Conservation (phyloP, 2,888 invertebrate genomes). For the Lymantria monacha region DNA sequence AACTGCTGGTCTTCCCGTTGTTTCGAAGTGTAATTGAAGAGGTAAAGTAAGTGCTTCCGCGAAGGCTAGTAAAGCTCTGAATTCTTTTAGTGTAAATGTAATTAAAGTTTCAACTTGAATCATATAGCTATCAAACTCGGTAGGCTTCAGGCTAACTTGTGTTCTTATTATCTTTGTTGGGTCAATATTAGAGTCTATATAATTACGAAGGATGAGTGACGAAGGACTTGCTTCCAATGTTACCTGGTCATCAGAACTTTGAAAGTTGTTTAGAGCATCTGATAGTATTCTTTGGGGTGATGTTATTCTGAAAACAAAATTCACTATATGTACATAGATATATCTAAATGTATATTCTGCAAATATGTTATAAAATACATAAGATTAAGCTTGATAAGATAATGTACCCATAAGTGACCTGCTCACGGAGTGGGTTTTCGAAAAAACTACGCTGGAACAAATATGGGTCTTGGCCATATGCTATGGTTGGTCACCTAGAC, state of each 20-base stretch:
- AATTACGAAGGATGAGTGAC: slow-evolving; percentile 88
- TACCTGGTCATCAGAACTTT: slow-evolving; percentile 90
- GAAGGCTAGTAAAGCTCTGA: slow-evolving; percentile 89
- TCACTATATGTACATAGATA: background rate
- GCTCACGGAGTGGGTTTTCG: too few species aligned
- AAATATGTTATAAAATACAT: background rate
- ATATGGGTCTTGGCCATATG: too few species aligned
- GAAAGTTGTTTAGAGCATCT: slow-evolving; percentile 91
- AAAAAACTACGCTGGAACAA: too few species aligned
- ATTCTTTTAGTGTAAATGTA: slow-evolving; percentile 93
- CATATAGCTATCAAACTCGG: slow-evolving; percentile 87
- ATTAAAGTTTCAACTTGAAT: slow-evolving; percentile 86
- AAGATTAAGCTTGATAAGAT: too few species aligned
- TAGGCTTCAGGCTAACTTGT: slow-evolving; percentile 87
- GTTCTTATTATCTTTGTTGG: slow-evolving; percentile 88
- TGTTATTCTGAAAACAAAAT: slow-evolving; percentile 70
- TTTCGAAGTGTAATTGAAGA: slow-evolving; percentile 88
- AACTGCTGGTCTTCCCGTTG: slow-evolving; percentile 89
- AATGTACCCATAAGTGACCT: too few species aligned
- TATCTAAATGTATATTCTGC: background rate
- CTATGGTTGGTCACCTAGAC: too few species aligned
- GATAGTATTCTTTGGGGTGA: slow-evolving; percentile 85
- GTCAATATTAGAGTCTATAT: slow-evolving; percentile 85
- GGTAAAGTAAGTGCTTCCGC: slow-evolving; percentile 88
- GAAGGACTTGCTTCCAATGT: slow-evolving; percentile 86